These are phyloP conservation scores for Hirtodrosophila confusa DNA, from an alignment of 2,888 invertebrate genomes.

Conservation along the genomic window DNA sequence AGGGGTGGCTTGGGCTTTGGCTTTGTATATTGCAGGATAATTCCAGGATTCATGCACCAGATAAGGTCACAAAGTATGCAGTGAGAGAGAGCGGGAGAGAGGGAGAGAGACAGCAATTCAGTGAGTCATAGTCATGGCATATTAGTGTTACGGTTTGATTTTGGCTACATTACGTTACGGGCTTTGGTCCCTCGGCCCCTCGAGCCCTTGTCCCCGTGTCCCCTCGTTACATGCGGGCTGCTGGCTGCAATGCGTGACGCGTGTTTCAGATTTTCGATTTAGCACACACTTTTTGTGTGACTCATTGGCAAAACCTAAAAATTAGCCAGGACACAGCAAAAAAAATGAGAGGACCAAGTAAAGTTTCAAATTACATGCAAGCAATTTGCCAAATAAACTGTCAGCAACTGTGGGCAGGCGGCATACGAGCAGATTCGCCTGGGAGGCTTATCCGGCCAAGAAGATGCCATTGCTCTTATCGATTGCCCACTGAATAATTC, in stretches of 20 bases:
- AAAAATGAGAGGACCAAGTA: slow-evolving; percentile 26
- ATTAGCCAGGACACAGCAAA: slow-evolving; percentile 60
- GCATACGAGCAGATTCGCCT: background rate
- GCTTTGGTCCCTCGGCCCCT: slow-evolving; percentile 25
- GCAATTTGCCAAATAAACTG: slow-evolving; percentile 82
- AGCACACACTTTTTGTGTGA: slow-evolving; percentile 60
- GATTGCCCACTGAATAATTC: slow-evolving; percentile 77
- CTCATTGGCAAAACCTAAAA: slow-evolving; percentile 61
- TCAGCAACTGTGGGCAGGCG: slow-evolving; percentile 60
- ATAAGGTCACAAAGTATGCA: slow-evolving; percentile 38
- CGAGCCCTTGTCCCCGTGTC: slow-evolving; percentile 1
- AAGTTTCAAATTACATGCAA: slow-evolving; percentile 79
- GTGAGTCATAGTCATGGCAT: slow-evolving; percentile 73
- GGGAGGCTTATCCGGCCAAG: slow-evolving; percentile 16
- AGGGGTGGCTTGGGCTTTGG: slow-evolving; percentile 47
- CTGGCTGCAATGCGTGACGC: slow-evolving; percentile 64
- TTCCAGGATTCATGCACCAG: slow-evolving; percentile 33
- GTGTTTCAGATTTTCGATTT: slow-evolving; percentile 81
- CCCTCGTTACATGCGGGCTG: slow-evolving; percentile 2
- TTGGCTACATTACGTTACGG: slow-evolving; percentile 5
- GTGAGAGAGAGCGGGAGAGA: background rate
- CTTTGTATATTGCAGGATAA: slow-evolving; percentile 24
- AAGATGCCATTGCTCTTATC: slow-evolving; percentile 64
- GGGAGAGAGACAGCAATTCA: slow-evolving; percentile 42
- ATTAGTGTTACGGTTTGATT: slow-evolving; percentile 51